These are phyloP conservation scores for Asteroscopus sphinx DNA, from an alignment of 2,888 invertebrate genomes.

Conservation along the genomic window DNA sequence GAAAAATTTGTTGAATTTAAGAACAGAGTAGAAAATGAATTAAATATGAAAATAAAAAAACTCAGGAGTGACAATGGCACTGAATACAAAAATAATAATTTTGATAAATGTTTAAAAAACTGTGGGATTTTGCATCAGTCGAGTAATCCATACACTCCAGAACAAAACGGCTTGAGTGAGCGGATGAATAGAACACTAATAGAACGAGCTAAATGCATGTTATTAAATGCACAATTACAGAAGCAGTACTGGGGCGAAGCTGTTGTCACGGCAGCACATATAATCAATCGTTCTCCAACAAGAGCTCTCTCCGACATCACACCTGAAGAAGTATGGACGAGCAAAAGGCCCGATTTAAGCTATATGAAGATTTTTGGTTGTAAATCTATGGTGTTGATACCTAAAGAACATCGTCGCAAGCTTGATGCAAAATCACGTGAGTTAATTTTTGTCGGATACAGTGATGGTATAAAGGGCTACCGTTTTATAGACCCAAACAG, in stretches of 20 bases:
- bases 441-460: constrained; percentile 12
- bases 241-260: constrained; percentile 1
- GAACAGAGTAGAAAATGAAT: too few relatives aligned
- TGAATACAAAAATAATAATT: neutral
- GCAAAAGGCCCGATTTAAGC: constrained; percentile 4
- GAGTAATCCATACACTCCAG: constrained; percentile 6
- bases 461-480: constrained; percentile 13
- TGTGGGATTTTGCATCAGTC: neutral
- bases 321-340: constrained; percentile 5
- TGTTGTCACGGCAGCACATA: constrained; percentile 5
- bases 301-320: neutral
- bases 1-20: neutral
- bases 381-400: constrained; percentile 8
- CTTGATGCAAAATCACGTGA: constrained; percentile 8
- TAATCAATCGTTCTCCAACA: constrained; percentile 7
- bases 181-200: constrained; percentile 12
- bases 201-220: constrained; percentile 7
- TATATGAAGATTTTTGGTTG: constrained; percentile 7
- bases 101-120: neutral
- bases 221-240: constrained; percentile 5
- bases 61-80: too few relatives aligned
- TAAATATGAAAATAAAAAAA: too few relatives aligned
- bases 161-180: constrained; percentile 11
- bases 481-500: constrained; percentile 6
- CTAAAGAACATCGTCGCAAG: constrained; percentile 8